Percentiles rank a stretch among this genome's conserved stretches.
These are phyloP conservation scores for Capitella teleta DNA, from an alignment of 1,140 invertebrate genomes.

Conservation along the genomic window DNA sequence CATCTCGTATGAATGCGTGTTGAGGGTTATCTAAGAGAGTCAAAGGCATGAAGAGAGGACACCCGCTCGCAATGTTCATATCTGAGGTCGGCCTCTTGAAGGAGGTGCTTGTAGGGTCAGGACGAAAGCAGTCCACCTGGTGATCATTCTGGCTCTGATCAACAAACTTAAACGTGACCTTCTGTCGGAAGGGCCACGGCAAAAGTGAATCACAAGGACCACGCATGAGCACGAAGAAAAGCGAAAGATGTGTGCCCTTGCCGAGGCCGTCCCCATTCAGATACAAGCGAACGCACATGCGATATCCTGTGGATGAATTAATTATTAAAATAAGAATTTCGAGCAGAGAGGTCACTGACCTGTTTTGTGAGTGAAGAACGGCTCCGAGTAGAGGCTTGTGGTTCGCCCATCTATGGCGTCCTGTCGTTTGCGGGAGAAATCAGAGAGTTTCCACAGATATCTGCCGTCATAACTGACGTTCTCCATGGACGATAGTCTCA, in stretches of 20 bases:
- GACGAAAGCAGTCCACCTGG: slow-evolving; percentile 32
- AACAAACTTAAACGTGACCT: slow-evolving; percentile 17
- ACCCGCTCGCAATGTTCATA: slow-evolving; percentile 40
- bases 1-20: neutral
- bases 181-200: slow-evolving; percentile 35
- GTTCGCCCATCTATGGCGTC: slow-evolving; percentile 27
- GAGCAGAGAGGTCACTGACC: slow-evolving; percentile 1
- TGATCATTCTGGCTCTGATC: slow-evolving; percentile 21
- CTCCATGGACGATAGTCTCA: neutral
- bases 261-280: slow-evolving; percentile 56
- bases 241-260: slow-evolving; percentile 31
- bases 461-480: neutral
- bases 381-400: slow-evolving; percentile 31
- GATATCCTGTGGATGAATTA: slow-evolving; percentile 48
- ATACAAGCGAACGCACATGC: slow-evolving; percentile 71
- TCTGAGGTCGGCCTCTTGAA: slow-evolving; percentile 34
- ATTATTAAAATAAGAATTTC: neutral
- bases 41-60: slow-evolving; percentile 35
- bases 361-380: slow-evolving; percentile 28
- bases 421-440: slow-evolving; percentile 22
- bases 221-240: slow-evolving; percentile 39
- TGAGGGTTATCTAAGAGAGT: too few relatives aligned
- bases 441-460: slow-evolving; percentile 26
- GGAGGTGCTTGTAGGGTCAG: slow-evolving; percentile 17
- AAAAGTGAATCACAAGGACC: slow-evolving; percentile 33